These are phyloP conservation scores for Catalaphyllia jardinei DNA, from an alignment of 64 coral and sea anemone genomes.

Conservation along the genomic window DNA sequence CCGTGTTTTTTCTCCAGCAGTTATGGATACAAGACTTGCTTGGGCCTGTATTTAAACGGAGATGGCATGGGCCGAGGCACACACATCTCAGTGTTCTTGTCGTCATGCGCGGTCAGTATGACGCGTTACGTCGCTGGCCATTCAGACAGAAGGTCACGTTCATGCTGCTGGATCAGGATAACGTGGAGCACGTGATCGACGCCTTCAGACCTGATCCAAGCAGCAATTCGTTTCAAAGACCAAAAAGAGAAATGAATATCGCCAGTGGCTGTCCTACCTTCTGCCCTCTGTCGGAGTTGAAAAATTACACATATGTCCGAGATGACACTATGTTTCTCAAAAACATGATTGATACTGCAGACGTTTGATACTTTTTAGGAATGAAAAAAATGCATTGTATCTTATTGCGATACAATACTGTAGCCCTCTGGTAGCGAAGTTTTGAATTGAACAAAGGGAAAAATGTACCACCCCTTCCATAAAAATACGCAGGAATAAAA, in stretches of 20 bases:
- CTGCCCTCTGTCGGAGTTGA: conserved; percentile 29
- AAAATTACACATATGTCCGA: conserved; percentile 29
- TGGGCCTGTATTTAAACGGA: conserved; percentile 35
- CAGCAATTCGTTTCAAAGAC: conserved; percentile 45
- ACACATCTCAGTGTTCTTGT: conserved; percentile 45
- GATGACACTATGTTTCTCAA: conserved; percentile 52
- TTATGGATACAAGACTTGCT: conserved; percentile 60
- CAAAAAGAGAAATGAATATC: conserved; percentile 34
- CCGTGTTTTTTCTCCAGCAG: conserved; percentile 11
- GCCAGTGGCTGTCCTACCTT: conserved; percentile 43
- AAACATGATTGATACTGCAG: conserved; percentile 18
- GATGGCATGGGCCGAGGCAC: conserved; percentile 36
- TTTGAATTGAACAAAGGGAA: too few relatives aligned
- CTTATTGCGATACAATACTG: too few relatives aligned
- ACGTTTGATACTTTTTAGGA: neutral
- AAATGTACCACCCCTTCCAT: too few relatives aligned
- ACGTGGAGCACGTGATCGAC: conserved; percentile 51
- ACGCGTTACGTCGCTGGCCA: conserved; percentile 32
- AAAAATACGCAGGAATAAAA: too few relatives aligned
- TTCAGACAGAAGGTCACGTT: conserved; percentile 52
- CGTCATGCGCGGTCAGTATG: conserved; percentile 56
- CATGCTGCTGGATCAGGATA: conserved; percentile 53
- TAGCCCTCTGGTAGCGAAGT: too few relatives aligned
- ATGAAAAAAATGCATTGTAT: neutral
- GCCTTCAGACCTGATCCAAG: conserved; percentile 49